A percentile compares a stretch with the other conserved stretches of the same genome.
Evolutionary conservation across 2,888 invertebrate genomes (phyloP).

Genomic region (Crioceris asparagi): DNA sequence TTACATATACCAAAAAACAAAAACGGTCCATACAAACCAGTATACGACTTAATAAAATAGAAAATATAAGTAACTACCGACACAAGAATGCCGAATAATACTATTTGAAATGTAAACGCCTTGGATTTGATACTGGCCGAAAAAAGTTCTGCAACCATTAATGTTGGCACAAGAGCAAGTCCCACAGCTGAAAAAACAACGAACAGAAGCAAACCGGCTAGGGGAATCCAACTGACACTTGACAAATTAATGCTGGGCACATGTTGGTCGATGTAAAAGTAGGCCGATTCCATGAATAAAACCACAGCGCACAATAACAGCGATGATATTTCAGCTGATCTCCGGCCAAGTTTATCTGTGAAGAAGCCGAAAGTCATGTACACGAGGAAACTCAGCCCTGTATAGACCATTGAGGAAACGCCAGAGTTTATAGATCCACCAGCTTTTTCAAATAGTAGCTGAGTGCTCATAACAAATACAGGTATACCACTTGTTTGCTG

Average conservation of each 20-base stretch:
- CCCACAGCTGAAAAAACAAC: constrained; percentile 23
- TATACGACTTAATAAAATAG: too few species aligned
- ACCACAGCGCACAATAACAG: constrained; percentile 8
- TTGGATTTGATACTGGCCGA: constrained; percentile 24
- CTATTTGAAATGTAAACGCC: too few species aligned
- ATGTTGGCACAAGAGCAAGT: constrained; percentile 25
- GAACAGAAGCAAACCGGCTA: constrained; percentile 26
- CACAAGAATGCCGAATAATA: too few species aligned
- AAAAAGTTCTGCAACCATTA: constrained; percentile 26
- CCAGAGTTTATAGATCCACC: constrained; percentile 23
- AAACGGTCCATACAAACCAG: too few species aligned
- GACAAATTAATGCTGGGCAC: constrained; percentile 7
- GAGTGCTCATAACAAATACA: constrained; percentile 3
- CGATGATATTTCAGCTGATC: constrained; percentile 13
- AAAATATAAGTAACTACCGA: too few species aligned
- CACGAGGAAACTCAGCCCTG: constrained; percentile 9
- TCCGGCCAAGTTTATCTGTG: constrained; percentile 13
- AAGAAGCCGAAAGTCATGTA: constrained; percentile 9
- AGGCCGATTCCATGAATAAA: constrained; percentile 9
- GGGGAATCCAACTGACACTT: constrained; percentile 22
- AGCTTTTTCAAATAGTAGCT: constrained; percentile 19
- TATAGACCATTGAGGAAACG: constrained; percentile 10
- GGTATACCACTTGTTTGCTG: constrained; percentile 26
- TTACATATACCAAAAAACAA: too few species aligned
- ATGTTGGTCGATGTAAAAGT: constrained; percentile 13